Conservation (phyloP, 2,797 vertebrate genomes). For the Scolopax bukidnonensis region DNA sequence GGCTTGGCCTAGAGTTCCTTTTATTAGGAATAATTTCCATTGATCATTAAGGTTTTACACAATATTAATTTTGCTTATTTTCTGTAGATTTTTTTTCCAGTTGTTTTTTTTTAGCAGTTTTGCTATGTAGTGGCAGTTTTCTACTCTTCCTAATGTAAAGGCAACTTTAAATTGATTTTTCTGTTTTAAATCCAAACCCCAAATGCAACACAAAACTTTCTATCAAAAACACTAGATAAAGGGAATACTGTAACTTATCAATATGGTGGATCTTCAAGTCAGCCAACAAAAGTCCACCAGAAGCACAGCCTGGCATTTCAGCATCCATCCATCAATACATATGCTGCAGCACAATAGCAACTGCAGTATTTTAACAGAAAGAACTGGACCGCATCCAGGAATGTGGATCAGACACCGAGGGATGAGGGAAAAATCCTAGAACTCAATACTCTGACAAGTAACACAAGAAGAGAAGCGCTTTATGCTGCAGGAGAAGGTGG, state of each 20-base stretch:
- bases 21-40: not conserved
- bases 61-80: not conserved
- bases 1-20: not conserved
- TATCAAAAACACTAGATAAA: not conserved
- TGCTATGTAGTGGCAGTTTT: not conserved
- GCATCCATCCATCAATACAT: not conserved
- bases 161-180: not conserved
- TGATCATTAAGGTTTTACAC: not conserved
- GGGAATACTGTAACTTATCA: not conserved
- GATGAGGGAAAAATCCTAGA: not conserved
- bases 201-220: not conserved
- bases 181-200: not conserved
- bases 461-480: not conserved
- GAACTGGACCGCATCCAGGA: conserved; percentile 21
- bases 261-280: not conserved
- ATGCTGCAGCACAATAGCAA: not conserved
- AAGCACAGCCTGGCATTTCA: conserved; percentile 21
- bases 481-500: not conserved
- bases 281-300: conserved; percentile 9
- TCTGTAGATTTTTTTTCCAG: not conserved
- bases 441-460: not conserved
- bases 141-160: not conserved
- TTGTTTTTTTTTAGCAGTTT: not conserved
- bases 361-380: conserved; percentile 1
- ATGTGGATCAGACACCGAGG: not conserved